Base-by-base conservation (phyloP, 2,888 invertebrate species). In the Eupithecia tripunctaria region DNA sequence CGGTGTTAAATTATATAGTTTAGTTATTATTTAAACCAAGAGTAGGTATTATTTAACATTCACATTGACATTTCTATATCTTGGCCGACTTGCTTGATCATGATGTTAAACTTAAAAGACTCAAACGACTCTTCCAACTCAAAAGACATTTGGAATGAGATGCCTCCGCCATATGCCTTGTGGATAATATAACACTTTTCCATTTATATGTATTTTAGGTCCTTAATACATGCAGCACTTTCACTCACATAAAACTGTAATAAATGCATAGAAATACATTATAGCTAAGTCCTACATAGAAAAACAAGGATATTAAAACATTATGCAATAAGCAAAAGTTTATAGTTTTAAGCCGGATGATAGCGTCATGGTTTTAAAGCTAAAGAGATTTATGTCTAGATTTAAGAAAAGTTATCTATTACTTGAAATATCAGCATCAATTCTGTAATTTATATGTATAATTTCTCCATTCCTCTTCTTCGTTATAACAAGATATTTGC, bases 271-370 rank as follows among this genome's bases (percentile, higher is more conserved):
- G 6, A 4, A 51, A 51, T n/a, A 51, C 7, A 27, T 59, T 27
- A 27, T 27, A 27, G 27, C 27, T 59, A 59, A 59, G 27, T 25
- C 27, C 25, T 27, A 15, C 59, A 27, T 84, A 84, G 82, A 82
- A 80, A 86, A 84, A 81, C 81, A 86, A 85, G 84, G 82, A 83
- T 80, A 80, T 78, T 76, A 65, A 74, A 29, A 29, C 15, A 76
- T 77, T 73, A 29, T 67, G 62, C 38, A 71, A 69, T 65, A 51
- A 51, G 47, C 47, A 51, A 51, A 77, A 78, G 79, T 82, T 76
- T 76, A 29, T 12, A 51, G 51, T 32, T 32, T 77, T 74, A 63
- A 36, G 25, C 27, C 41, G 29, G 67, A 70, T 27, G 47, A 70
- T 64, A 41, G 56, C 32, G 32, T 71, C 38, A 36, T 67, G 25